Evolutionary conservation across 2,888 invertebrate genomes (phyloP).

Genomic region (Leptopilina syphax): DNA sequence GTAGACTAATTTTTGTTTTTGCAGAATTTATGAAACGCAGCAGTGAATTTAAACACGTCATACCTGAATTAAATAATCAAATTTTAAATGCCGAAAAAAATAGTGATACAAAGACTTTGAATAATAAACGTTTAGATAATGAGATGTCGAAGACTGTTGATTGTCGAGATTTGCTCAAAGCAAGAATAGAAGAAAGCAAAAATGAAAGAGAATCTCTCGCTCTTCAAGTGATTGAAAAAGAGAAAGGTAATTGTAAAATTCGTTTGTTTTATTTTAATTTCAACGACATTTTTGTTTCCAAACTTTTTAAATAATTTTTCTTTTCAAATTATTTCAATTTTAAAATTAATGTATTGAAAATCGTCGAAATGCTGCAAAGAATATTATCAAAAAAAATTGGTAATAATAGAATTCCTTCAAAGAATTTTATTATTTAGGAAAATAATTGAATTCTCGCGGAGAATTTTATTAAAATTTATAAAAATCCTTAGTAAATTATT

Average conservation of each 20-base stretch:
- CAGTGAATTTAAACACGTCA: not conserved
- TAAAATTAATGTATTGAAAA: too few relatives aligned
- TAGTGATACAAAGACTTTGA: slow-evolving; percentile 52
- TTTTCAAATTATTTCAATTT: too few relatives aligned
- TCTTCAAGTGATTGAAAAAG: slow-evolving; percentile 66
- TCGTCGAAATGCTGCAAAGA: too few relatives aligned
- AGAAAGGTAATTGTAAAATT: slow-evolving; percentile 58
- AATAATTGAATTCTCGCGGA: too few relatives aligned
- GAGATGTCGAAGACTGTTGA: slow-evolving; percentile 58
- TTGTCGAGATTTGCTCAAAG: slow-evolving; percentile 54
- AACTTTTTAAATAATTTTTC: too few relatives aligned
- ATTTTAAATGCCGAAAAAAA: slow-evolving; percentile 48
- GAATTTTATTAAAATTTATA: too few relatives aligned
- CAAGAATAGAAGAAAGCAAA: slow-evolving; percentile 57
- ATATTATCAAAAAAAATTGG: too few relatives aligned
- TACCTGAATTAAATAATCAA: slow-evolving; percentile 40
- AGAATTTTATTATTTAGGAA: too few relatives aligned
- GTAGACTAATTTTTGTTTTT: not conserved
- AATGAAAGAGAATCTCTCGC: slow-evolving; percentile 58
- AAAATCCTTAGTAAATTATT: too few relatives aligned
- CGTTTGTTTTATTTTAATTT: not conserved
- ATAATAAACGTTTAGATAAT: slow-evolving; percentile 65
- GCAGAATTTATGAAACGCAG: not conserved
- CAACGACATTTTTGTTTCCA: not conserved
- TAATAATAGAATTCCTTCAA: too few relatives aligned